These are phyloP conservation scores for Hermetia illucens DNA, from an alignment of 1,140 invertebrate genomes.

Conservation along the genomic window DNA sequence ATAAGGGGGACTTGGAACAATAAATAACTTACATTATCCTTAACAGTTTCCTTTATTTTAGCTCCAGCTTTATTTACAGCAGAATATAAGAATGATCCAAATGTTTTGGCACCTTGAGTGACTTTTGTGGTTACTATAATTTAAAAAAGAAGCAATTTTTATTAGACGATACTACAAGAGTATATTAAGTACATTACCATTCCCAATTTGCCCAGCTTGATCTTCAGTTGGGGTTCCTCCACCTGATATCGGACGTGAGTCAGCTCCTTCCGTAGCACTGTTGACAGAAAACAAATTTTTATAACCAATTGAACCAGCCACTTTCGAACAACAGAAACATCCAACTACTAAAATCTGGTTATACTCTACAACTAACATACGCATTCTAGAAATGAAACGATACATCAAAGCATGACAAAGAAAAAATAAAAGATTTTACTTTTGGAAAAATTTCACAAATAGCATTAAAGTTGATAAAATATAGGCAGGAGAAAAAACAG, in stretches of 20 bases:
- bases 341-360: too few species aligned
- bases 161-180: too few species aligned
- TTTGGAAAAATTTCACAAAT: too few species aligned
- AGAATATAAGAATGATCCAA: slow-evolving; percentile 82
- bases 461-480: too few species aligned
- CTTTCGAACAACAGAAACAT: too few species aligned
- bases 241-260: slow-evolving; percentile 60
- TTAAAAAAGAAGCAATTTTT: slow-evolving; percentile 10
- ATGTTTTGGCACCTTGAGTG: slow-evolving; percentile 76
- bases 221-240: slow-evolving; percentile 63
- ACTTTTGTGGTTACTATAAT: slow-evolving; percentile 76
- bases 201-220: slow-evolving; percentile 60
- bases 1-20: too few species aligned
- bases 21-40: slow-evolving; percentile 85
- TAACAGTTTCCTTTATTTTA: slow-evolving; percentile 90
- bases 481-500: too few species aligned
- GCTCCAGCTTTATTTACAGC: slow-evolving; percentile 82
- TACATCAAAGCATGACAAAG: too few species aligned
- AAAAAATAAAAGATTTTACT: too few species aligned
- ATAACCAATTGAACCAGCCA: background rate
- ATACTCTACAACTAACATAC: too few species aligned
- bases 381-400: too few species aligned
- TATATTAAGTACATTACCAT: slow-evolving; percentile 45
- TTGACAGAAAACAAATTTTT: background rate
- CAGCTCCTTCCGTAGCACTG: slow-evolving; percentile 74